phyloP scores from a whole-genome alignment of 2,888 invertebrate species.

The Spisula subtruncata region DNA sequence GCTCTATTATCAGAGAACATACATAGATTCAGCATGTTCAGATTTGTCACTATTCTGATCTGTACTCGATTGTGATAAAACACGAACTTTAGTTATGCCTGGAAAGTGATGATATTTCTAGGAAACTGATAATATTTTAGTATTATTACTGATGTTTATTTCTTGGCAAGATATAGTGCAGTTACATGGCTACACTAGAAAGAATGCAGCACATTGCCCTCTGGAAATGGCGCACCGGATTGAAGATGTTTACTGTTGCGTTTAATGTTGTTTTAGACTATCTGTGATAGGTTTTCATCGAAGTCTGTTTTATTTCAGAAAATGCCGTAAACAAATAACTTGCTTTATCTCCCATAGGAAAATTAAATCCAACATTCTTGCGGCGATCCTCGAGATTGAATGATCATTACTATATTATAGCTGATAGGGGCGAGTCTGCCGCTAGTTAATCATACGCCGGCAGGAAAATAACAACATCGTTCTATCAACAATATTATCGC shows the following conservation, averaged over 20 bases:
- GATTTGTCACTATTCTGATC: no score
- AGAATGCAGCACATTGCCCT: not conserved
- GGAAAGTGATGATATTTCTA: no score
- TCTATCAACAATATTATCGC: no score
- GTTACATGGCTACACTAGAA: not conserved
- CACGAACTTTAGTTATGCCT: no score
- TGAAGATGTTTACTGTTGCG: not conserved
- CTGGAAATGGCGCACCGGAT: not conserved
- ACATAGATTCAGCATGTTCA: no score
- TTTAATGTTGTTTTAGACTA: not conserved
- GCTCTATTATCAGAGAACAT: no score
- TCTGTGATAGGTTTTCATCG: not conserved
- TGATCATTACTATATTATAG: not conserved
- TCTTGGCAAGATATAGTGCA: not conserved
- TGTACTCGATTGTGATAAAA: no score
- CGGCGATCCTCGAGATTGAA: not conserved
- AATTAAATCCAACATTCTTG: slow-evolving; percentile 9
- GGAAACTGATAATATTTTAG: no score
- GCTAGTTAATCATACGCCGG: not conserved
- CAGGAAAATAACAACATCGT: not conserved
- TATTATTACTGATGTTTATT: not conserved
- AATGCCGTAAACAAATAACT: not conserved
- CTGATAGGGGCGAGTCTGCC: not conserved
- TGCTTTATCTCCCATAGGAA: not conserved
- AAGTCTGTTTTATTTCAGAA: not conserved